Evolutionary conservation across 2,888 invertebrate species (phyloP).

Genomic region (Ochropacha duplaris): DNA sequence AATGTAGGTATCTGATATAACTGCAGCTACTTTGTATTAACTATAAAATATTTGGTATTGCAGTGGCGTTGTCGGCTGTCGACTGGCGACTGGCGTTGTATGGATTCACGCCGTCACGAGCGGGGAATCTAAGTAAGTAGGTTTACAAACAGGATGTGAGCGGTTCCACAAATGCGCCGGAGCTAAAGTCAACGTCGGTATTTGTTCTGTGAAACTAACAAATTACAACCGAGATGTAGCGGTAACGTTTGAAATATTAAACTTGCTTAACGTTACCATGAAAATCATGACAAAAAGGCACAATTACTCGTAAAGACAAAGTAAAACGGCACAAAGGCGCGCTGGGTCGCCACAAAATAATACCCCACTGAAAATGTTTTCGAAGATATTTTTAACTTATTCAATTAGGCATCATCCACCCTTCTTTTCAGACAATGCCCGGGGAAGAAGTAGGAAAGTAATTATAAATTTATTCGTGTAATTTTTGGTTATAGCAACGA

Average conservation of each 20-base stretch:
- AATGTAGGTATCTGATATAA: no score
- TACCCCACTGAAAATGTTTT: background rate
- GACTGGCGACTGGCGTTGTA: slow-evolving; percentile 28
- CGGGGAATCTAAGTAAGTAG: slow-evolving; percentile 46
- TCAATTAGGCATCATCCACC: background rate
- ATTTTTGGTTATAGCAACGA: no score
- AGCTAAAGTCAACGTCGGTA: slow-evolving; percentile 40
- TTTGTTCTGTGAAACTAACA: slow-evolving; percentile 46
- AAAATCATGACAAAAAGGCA: slow-evolving; percentile 4
- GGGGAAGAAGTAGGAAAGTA: no score
- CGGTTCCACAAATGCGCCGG: slow-evolving; percentile 44
- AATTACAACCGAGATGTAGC: slow-evolving; percentile 36
- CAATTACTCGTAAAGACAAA: slow-evolving; percentile 2
- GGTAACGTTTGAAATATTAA: slow-evolving; percentile 38
- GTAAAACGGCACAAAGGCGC: background rate
- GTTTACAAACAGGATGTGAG: slow-evolving; percentile 43
- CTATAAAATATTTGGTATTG: background rate
- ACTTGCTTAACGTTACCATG: slow-evolving; percentile 10
- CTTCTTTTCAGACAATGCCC: background rate
- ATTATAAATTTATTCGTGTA: no score
- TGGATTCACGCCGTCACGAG: slow-evolving; percentile 38
- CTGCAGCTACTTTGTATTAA: background rate
- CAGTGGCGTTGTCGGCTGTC: slow-evolving; percentile 6
- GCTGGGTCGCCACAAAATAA: background rate
- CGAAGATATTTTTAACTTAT: background rate